Conservation (phyloP, 2,113 vertebrate genomes). For the Alouatta palliata region DNA sequence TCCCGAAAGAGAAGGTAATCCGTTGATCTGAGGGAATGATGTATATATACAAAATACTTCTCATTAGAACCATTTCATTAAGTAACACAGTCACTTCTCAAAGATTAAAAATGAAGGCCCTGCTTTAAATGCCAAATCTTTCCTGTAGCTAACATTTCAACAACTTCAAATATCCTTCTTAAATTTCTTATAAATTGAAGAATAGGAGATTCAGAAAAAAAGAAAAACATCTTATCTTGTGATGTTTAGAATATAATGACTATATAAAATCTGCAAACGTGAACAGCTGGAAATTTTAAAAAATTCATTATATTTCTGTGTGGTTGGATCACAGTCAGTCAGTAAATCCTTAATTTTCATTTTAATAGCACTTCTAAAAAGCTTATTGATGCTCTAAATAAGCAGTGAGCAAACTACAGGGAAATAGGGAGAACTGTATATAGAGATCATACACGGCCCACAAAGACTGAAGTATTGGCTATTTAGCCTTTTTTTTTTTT, state of each 20-base stretch:
- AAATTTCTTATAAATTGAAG: not conserved
- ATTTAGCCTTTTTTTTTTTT: not conserved
- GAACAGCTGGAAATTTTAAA: not conserved
- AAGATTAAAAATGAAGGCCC: constrained; percentile 34
- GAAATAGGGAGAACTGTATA: not conserved
- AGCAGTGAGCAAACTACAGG: not conserved
- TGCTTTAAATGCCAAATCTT: not conserved
- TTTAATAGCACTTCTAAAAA: constrained; percentile 11
- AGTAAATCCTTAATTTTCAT: constrained; percentile 3
- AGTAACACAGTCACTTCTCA: not conserved
- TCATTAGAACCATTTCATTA: not conserved
- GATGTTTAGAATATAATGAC: not conserved
- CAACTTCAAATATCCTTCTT: constrained; percentile 21
- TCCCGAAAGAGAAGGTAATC: not conserved
- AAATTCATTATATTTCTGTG: not conserved
- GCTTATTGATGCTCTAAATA: not conserved
- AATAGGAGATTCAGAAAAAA: constrained; percentile 11
- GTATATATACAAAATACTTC: not conserved
- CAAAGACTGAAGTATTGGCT: constrained; percentile 24
- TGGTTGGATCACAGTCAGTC: not conserved
- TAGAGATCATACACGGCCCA: not conserved
- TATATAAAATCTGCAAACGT: not conserved
- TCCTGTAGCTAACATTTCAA: not conserved
- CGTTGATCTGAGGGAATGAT: not conserved
- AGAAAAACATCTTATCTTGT: not conserved